Percentiles rank a stretch among this genome's conserved stretches.
phyloP scores from a whole-genome alignment of 1,140 invertebrate genomes.

The Saccostrea echinata region DNA sequence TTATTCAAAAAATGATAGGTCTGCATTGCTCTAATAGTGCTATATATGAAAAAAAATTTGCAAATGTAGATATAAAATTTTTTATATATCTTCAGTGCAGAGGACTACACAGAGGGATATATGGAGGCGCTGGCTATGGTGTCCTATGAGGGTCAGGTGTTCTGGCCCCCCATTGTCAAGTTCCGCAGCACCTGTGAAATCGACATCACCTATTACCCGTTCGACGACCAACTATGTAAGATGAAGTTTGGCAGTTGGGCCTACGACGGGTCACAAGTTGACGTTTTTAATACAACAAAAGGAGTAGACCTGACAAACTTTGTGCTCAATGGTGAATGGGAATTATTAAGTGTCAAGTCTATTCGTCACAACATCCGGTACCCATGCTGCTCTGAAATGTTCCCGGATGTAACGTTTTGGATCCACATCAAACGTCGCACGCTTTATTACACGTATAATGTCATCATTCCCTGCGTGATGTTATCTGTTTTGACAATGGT shows the following conservation, averaged over 20 bases:
- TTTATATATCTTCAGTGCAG: slow-evolving; percentile 77
- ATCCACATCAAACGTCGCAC: slow-evolving; percentile 74
- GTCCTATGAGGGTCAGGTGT: slow-evolving; percentile 67
- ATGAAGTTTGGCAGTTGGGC: slow-evolving; percentile 78
- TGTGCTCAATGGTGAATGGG: slow-evolving; percentile 76
- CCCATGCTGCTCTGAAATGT: slow-evolving; percentile 80
- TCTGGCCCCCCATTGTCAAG: slow-evolving; percentile 79
- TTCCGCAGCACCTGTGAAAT: slow-evolving; percentile 93
- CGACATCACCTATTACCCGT: slow-evolving; percentile 82
- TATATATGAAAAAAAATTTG: no score
- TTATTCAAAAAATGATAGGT: no score
- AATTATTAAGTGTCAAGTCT: slow-evolving; percentile 67
- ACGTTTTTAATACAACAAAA: slow-evolving; percentile 56
- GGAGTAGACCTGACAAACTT: slow-evolving; percentile 71
- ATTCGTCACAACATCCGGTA: slow-evolving; percentile 71
- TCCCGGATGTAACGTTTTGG: slow-evolving; percentile 83
- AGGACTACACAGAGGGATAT: slow-evolving; percentile 82
- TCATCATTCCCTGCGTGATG: slow-evolving; percentile 84
- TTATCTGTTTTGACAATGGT: slow-evolving; percentile 82
- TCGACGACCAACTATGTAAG: slow-evolving; percentile 77
- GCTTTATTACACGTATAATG: slow-evolving; percentile 82
- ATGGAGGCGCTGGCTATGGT: slow-evolving; percentile 80
- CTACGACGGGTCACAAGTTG: slow-evolving; percentile 75
- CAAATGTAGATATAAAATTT: no score
- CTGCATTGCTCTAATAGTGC: no score